A percentile compares a stretch with the other conserved stretches of the same genome.
These are phyloP conservation scores for Norana najaformis DNA, from an alignment of 2,888 invertebrate species.

Conservation along the genomic window DNA sequence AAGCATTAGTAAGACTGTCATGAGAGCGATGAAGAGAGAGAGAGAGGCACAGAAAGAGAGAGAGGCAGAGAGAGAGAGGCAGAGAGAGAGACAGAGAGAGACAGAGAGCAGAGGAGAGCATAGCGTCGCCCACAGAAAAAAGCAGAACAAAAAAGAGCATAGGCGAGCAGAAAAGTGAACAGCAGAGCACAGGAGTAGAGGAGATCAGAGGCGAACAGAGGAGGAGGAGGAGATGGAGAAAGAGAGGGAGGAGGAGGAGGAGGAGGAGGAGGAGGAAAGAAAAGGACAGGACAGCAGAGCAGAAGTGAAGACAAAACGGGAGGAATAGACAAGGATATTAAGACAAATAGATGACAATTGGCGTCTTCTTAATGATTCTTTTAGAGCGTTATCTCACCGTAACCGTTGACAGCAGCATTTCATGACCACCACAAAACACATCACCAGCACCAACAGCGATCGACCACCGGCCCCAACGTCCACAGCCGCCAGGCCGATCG, in stretches of 20 bases:
- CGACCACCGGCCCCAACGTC: not conserved
- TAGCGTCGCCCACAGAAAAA: no score
- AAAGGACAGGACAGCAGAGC: not conserved
- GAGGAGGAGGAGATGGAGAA: not conserved
- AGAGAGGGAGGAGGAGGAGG: not conserved
- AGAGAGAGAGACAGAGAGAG: not conserved
- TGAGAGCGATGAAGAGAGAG: not conserved
- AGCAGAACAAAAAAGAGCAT: not conserved
- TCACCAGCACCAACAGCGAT: not conserved
- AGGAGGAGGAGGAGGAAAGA: not conserved
- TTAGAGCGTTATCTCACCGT: not conserved
- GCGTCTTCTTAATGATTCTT: not conserved
- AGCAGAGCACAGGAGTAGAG: not conserved
- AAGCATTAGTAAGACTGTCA: no score
- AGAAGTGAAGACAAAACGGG: not conserved
- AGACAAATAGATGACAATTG: slow-evolving; percentile 5
- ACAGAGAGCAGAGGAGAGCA: not conserved
- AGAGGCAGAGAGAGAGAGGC: no score
- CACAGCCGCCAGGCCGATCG: not conserved
- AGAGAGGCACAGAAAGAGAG: not conserved
- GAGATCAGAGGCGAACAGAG: not conserved
- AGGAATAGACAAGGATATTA: not conserved
- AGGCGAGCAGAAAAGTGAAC: not conserved
- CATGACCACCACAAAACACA: not conserved
- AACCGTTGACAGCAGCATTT: not conserved